Conservation (phyloP, 2,888 invertebrate genomes). For the Ormia ochracea region DNA sequence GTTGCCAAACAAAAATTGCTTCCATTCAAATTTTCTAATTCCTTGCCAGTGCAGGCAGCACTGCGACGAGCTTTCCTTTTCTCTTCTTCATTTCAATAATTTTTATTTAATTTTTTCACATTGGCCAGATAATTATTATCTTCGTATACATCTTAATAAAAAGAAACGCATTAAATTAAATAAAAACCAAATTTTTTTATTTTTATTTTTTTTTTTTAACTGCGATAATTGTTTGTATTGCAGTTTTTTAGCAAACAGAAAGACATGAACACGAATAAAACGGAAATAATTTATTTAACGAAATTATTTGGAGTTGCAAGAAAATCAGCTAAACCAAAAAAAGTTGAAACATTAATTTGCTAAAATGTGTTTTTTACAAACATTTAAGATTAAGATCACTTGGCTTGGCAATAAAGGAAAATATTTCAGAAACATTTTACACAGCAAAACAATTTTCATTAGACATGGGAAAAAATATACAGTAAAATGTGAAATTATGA, state of each 20-base stretch:
- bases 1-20: background rate
- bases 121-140: conserved; percentile 24
- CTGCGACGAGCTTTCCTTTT: background rate
- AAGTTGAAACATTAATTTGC: conserved; percentile 52
- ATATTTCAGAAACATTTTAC: conserved; percentile 23
- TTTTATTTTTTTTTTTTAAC: conserved; percentile 12
- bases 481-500: no score
- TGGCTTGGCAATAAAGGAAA: conserved; percentile 26
- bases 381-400: conserved; percentile 55
- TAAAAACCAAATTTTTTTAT: conserved; percentile 21
- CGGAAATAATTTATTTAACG: conserved; percentile 60
- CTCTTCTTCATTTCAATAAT: background rate
- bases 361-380: conserved; percentile 41
- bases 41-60: background rate
- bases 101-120: background rate
- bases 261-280: conserved; percentile 30
- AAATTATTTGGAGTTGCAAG: conserved; percentile 42
- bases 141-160: conserved; percentile 47
- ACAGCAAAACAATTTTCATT: background rate
- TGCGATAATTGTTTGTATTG: conserved; percentile 29
- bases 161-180: conserved; percentile 50
- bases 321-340: conserved; percentile 32
- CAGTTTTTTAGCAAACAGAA: background rate
- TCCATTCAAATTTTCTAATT: background rate
- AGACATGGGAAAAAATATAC: background rate